Percentiles rank a stretch among this genome's conserved stretches.
These are phyloP conservation scores for Colaptes auratus DNA, from an alignment of 2,113 vertebrate species.

Conservation along the genomic window DNA sequence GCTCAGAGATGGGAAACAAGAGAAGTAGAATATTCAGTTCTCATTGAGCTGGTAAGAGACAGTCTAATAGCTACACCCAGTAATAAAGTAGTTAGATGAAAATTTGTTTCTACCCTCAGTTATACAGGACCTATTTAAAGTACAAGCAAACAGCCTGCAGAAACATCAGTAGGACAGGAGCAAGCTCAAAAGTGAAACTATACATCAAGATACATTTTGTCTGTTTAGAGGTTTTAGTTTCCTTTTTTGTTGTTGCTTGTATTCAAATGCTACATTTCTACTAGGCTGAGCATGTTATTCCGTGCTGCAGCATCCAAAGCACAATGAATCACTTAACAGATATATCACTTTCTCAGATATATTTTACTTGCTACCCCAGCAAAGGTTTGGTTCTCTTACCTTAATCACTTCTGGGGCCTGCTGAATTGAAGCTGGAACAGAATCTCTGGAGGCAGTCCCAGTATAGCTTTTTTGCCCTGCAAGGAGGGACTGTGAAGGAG, in stretches of 20 bases:
- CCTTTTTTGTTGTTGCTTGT: background rate
- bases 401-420: slow-evolving; percentile 93
- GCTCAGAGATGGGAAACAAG: background rate
- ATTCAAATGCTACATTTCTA: background rate
- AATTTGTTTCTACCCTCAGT: background rate
- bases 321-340: background rate
- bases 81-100: background rate
- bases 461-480: slow-evolving; percentile 58
- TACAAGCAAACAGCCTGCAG: background rate
- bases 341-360: background rate
- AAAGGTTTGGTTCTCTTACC: slow-evolving; percentile 80
- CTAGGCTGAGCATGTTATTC: background rate
- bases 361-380: background rate
- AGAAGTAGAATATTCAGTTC: background rate
- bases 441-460: slow-evolving; percentile 72
- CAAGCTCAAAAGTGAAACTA: background rate
- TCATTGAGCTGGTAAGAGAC: background rate
- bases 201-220: background rate
- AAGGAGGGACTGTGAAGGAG: slow-evolving; percentile 76
- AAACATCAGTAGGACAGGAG: background rate
- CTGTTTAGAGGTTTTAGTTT: background rate
- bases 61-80: background rate
- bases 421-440: slow-evolving; percentile 86
- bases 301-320: background rate
- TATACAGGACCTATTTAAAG: background rate